These are phyloP conservation scores for Radopholus similis DNA, from an alignment of 1,140 invertebrate species.

Conservation along the genomic window DNA sequence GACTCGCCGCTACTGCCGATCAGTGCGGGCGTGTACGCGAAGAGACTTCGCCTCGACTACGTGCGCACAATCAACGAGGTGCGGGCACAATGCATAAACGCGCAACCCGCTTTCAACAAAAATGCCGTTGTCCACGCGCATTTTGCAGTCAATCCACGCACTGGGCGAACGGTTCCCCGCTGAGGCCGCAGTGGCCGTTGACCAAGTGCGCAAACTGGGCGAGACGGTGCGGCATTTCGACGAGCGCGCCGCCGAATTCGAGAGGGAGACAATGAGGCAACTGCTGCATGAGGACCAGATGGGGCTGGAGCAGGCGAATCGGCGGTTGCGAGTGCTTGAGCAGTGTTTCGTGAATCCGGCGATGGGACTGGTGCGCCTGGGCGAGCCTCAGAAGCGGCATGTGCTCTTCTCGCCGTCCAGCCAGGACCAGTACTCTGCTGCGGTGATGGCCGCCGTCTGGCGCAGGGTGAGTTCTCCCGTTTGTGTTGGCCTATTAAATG, in stretches of 20 bases:
- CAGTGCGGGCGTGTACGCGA: slow-evolving; percentile 40
- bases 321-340: slow-evolving; percentile 41
- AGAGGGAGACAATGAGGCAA: no score
- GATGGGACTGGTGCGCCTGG: neutral
- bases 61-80: slow-evolving; percentile 28
- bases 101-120: neutral
- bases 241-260: slow-evolving; percentile 19
- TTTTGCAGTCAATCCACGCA: neutral
- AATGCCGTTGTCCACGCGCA: neutral
- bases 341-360: slow-evolving; percentile 52
- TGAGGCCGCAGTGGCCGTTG: neutral
- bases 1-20: slow-evolving; percentile 62
- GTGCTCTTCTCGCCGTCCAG: slow-evolving; percentile 45
- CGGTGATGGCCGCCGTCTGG: slow-evolving; percentile 46
- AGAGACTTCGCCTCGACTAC: slow-evolving; percentile 32
- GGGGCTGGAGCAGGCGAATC: slow-evolving; percentile 14
- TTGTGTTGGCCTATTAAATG: no score
- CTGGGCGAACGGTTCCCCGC: slow-evolving; percentile 7
- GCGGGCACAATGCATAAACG: neutral
- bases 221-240: slow-evolving; percentile 21
- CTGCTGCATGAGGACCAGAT: slow-evolving; percentile 5
- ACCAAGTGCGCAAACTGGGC: slow-evolving; percentile 15
- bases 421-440: slow-evolving; percentile 39
- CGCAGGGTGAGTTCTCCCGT: slow-evolving; percentile 35
- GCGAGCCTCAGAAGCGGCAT: slow-evolving; percentile 22